Evolutionary conservation across 1,140 invertebrate species (phyloP), one percentile per base, ranked within the genome.

Genomic region (Atta texana): DNA sequence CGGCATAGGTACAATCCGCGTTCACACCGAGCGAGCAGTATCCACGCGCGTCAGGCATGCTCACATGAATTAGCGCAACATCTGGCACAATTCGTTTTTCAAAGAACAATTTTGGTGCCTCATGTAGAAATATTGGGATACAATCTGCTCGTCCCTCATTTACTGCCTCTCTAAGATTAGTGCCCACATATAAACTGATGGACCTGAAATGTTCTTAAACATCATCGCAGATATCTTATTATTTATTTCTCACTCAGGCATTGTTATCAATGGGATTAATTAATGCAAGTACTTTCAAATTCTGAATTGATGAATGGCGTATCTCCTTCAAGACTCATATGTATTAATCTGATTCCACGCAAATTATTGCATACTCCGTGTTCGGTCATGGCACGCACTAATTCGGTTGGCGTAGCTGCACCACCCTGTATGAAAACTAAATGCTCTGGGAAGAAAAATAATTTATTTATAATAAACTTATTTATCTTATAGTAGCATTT

Each of bases 1-100:
- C 98, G 53, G 98, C 97, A 74, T 98, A 96, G 0, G 98, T 97
- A 92, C 97, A 98, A 93, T 99, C 98, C 0, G 99, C 98, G 92
- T 98, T 98, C 0, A 98, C 98, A 7, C 98, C 98, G 39, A 99
- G 95, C 53, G 97, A 98, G 94, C 98, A 99, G 94, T 97, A 99
- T 0, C 98, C 98, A 93, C 98, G 98, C 39, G 96, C 94, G 95
- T 99, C 98, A 0, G 98, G 98, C 5, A 98, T 97, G 63, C 97
- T 98, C 1, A 97, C 97, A 90, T 98, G 97, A 82, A 99, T 97
- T 2, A 99, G 93, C 51, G 98, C 97, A 44, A 99, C 97, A 94
- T 99, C 98, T 0, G 98, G 97, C 90, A 97, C 93, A 18, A 99
- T 96, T 78, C 98, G 97, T 91, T 97, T 97, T 69, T 97, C 96